These are phyloP conservation scores for Paraplagusia blochii DNA, from an alignment of 2,113 vertebrate genomes.

Conservation along the genomic window DNA sequence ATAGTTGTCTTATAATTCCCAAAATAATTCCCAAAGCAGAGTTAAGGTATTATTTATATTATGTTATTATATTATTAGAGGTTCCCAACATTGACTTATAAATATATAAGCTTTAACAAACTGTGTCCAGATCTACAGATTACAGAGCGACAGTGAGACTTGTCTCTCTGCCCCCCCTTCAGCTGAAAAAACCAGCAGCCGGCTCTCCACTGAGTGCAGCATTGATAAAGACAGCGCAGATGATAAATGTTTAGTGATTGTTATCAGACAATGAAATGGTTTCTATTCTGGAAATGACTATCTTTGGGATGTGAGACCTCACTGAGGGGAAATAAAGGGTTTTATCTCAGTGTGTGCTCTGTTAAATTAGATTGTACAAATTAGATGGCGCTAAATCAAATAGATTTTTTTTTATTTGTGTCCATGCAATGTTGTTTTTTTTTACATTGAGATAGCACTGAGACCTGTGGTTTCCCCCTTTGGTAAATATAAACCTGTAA, in stretches of 20 bases:
- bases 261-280: slow-evolving; percentile 35
- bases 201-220: slow-evolving; percentile 10
- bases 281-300: slow-evolving; percentile 24
- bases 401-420: not conserved
- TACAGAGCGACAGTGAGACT: not conserved
- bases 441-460: not conserved
- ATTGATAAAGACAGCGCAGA: slow-evolving; percentile 4
- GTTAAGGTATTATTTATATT: no score
- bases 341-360: not conserved
- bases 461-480: not conserved
- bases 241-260: slow-evolving; percentile 11
- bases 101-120: no score
- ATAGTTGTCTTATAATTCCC: no score
- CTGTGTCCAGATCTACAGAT: slow-evolving; percentile 2
- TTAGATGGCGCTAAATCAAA: not conserved
- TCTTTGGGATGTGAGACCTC: slow-evolving; percentile 10
- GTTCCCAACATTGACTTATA: no score
- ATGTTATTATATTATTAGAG: no score
- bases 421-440: not conserved
- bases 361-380: not conserved
- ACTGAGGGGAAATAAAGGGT: slow-evolving; percentile 5
- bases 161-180: not conserved
- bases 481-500: not conserved
- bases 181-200: not conserved
- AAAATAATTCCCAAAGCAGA: no score